Conservation (phyloP, 2,797 vertebrate species). For the Enteromius treurensis region DNA sequence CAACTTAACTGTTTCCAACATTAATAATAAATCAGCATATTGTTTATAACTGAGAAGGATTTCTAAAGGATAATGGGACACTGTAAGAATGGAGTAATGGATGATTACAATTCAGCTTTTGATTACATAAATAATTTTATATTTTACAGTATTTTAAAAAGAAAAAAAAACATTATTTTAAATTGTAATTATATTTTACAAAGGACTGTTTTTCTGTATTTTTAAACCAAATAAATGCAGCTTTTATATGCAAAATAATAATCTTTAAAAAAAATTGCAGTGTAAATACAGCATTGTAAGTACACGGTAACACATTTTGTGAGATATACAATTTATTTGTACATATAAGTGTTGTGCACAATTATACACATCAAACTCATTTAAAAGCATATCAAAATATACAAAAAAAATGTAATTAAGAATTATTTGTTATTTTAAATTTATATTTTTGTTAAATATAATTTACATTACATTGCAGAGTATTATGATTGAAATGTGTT, state of each 20-base stretch:
- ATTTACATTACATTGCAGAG: background rate
- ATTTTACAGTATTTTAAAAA: background rate
- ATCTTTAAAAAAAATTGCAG: too few relatives aligned
- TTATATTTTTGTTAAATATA: background rate
- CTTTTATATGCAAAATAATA: too few relatives aligned
- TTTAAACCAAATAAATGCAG: too few relatives aligned
- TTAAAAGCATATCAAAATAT: background rate
- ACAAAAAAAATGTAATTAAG: background rate
- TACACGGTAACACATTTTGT: background rate
- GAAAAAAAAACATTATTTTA: background rate
- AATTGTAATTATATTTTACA: background rate
- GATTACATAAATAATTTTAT: background rate
- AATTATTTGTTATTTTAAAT: too few relatives aligned
- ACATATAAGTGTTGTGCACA: background rate
- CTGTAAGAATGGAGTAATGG: background rate
- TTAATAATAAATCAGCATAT: background rate
- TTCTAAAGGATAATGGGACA: background rate
- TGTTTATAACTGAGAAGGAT: background rate
- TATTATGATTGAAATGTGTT: background rate
- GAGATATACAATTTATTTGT: background rate
- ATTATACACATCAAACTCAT: background rate
- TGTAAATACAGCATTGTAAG: too few relatives aligned
- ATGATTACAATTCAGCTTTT: background rate
- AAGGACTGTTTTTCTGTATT: too few relatives aligned
- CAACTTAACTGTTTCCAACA: background rate